Evolutionary conservation across 1,140 invertebrate genomes (phyloP), one percentile per base, ranked within the genome.

Genomic region (Cataglyphis hispanica): DNA sequence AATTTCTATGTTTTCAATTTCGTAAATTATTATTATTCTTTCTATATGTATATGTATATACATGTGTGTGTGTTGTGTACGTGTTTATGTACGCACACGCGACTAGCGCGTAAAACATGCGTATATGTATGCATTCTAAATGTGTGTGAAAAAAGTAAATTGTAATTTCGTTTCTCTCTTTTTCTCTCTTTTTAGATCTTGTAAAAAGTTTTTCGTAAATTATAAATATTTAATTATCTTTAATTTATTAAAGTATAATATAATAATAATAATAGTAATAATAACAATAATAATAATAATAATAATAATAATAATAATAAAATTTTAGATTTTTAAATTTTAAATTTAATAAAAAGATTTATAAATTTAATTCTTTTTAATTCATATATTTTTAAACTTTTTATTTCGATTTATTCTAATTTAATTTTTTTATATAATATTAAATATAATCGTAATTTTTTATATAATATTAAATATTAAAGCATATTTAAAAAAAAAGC

Each of bases 391-490:
- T 63, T 50, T 63, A 2, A 66, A 34, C n/a, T n/a, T 10, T 53
- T 37, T 11, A 43, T 43, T 43, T 43, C 10, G 10, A 31, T 31
- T 31, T 31, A 31, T 3, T 11, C 11, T 69, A n/a, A 19, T 19
- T 37, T 37, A 16, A 78, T 40, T 40, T 5, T 43, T 19, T 50
- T 84, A 58, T 80, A 63, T 72, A 87, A 92, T 89, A 91, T 86
- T 78, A 70, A 92, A 88, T 90, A 87, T 89, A n/a, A n/a, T n/a
- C 13, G 1, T 75, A 90, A 85, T 87, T 50, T 50, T 19, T 50
- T 84, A 58, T 80, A 63, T 72, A 87, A 92, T 89, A 91, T 86
- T 78, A 70, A 92, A 88, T 90, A 87, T 89, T 78, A 88, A 93
- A 93, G 92, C 89, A 92, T 46, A 91, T 90, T 85, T 88, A 86